Percentiles rank a stretch among this genome's conserved stretches.
Conservation (phyloP, 2,888 invertebrate species). For the Sceliomorpha sp. region DNA sequence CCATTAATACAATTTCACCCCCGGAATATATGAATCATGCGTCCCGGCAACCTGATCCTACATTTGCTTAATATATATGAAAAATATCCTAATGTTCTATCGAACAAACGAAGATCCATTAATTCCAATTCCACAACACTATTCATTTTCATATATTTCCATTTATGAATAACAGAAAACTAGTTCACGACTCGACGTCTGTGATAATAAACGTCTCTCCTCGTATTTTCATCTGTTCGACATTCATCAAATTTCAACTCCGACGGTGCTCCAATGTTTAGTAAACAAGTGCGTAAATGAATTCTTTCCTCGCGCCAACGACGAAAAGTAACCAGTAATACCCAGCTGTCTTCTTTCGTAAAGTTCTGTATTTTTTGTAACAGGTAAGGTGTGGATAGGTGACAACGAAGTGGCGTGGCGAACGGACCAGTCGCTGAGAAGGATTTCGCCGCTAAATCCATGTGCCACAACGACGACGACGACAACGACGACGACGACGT, state of each 20-base stretch:
- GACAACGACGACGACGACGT: conserved; percentile 61
- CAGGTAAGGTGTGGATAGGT: conserved; percentile 77
- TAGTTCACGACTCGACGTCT: too few species aligned
- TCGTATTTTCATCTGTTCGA: too few species aligned
- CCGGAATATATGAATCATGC: conserved; percentile 26
- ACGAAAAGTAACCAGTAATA: too few species aligned
- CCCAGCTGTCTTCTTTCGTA: too few species aligned
- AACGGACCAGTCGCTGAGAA: conserved; percentile 73
- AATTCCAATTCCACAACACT: conserved; percentile 3
- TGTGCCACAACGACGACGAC: conserved; percentile 62
- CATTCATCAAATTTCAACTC: too few species aligned
- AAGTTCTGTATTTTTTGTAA: too few species aligned
- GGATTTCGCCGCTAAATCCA: conserved; percentile 69
- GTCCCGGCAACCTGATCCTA: conserved; percentile 40
- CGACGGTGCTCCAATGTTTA: too few species aligned
- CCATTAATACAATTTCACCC: conserved; percentile 63
- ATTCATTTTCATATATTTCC: too few species aligned
- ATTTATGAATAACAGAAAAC: too few species aligned
- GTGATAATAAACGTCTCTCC: too few species aligned
- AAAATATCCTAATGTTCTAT: conserved; percentile 4
- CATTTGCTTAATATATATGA: conserved; percentile 14
- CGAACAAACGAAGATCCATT: conserved; percentile 12
- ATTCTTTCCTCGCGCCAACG: too few species aligned
- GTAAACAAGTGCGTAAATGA: too few species aligned
- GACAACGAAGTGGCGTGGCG: conserved; percentile 77